Base-by-base conservation (phyloP, 30 jellyfish, hydroid and myxozoan genomes). In the Hydractinia echinata region DNA sequence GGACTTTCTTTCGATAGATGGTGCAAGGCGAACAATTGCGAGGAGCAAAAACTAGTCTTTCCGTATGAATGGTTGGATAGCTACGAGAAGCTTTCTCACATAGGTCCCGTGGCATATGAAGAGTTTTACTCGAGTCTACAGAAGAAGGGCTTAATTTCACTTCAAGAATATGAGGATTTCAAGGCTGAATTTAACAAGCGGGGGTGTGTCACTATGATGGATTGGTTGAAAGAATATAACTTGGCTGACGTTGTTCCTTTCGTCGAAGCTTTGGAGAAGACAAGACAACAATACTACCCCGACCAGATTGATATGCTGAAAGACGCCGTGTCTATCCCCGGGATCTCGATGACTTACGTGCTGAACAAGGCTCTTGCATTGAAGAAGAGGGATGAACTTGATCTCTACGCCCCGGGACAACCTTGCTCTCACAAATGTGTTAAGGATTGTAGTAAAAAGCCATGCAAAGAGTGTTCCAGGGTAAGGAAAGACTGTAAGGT, bases 191-290 rank as follows among this genome's bases (percentile, higher is more conserved):
- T 13, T 67, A 21, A 67, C 1, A 67, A 67, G 1, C 20, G 78
- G 51, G 78, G 78, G 1, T 67, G 20, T 13, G 85, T 77, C 1
- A 77, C 85, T 0, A 77, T 77, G 85, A 1, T 53, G 3, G 85
- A 77, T 11, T 53, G 44, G 83, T 55, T 51, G 3, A 53, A 39
- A 21, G 85, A 77, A 77, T 77, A 77, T 77, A 77, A 77, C 51
- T 11, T 77, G 14, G 85, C 82, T 10, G 83, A 77, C 51, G 85
- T 77, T 77, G 73, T 77, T 10, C 82, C 85, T 21, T 77, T 77
- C 4, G 85, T 77, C 1, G 85, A 77, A 55, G 85, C 85, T 51
- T 53, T 77, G 11, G 82, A 77, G 39, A 77, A 77, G 82, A 77
- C 85, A 0, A 53, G 85, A 16, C 1, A 77, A 51, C 85, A 51